Conservation (phyloP, 2,797 vertebrate species). For the Cetoscarus ocellatus region DNA sequence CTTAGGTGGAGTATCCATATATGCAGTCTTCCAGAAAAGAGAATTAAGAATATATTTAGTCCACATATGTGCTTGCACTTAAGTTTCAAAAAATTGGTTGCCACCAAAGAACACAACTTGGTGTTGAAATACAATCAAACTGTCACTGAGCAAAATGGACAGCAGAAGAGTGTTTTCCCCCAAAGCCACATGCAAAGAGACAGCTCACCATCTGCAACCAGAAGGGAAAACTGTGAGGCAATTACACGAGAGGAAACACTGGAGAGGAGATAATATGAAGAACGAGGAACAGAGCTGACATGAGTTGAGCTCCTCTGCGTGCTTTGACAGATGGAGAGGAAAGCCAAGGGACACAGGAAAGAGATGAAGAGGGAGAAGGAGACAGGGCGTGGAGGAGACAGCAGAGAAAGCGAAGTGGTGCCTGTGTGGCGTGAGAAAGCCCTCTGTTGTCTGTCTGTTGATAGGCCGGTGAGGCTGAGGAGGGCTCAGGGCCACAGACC, state of each 20-base stretch:
- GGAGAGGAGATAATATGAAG: conserved; percentile 52
- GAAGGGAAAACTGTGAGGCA: conserved; percentile 15
- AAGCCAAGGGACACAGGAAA: conserved; percentile 36
- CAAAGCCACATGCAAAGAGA: conserved; percentile 25
- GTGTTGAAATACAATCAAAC: conserved; percentile 8
- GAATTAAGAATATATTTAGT: conserved; percentile 19
- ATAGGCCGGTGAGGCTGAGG: conserved; percentile 72
- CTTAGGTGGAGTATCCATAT: neutral
- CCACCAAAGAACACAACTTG: conserved; percentile 1
- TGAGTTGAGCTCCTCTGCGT: conserved; percentile 32
- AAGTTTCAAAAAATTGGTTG: conserved; percentile 7
- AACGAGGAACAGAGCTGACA: conserved; percentile 35
- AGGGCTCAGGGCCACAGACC: conserved; percentile 75
- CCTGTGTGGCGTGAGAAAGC: conserved; percentile 82
- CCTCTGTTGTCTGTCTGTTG: conserved; percentile 66
- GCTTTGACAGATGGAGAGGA: conserved; percentile 36
- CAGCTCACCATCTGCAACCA: conserved; percentile 13
- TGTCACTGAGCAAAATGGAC: conserved; percentile 12
- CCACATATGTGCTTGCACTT: conserved; percentile 1
- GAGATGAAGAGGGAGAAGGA: conserved; percentile 44
- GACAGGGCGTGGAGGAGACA: conserved; percentile 65
- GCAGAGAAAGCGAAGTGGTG: conserved; percentile 69
- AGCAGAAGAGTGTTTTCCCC: neutral
- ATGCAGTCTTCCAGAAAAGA: conserved; percentile 13
- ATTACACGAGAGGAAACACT: conserved; percentile 51